Base-by-base conservation (phyloP, 1,140 invertebrate species). In the Palaemon carinicauda region DNA sequence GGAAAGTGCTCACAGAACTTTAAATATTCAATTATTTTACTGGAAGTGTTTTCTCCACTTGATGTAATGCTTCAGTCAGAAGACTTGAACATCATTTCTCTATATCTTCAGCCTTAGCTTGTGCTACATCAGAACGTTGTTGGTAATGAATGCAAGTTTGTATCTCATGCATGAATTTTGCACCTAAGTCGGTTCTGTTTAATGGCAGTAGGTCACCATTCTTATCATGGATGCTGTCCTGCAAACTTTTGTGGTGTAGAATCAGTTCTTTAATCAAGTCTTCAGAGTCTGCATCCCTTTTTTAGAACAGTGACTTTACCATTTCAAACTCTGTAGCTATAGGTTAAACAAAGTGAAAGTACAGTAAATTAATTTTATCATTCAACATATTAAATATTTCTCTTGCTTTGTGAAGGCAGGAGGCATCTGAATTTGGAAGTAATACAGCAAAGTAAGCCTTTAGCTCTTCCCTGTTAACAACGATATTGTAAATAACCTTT, bases 381-480 rank as follows among this genome's bases (percentile, higher is more conserved):
- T 24, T 81, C 24, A 81, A 21, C 80, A 81, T 69, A 27, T 21
- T 81, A 2, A 81, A 24, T 24, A 81, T 81, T 81, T 69, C 9
- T 81, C 33, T 21, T 81, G 80, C 56, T 21, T 81, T 81, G 24
- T 81, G 69, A 33, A 29, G 60, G 31, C 80, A 81, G 50, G 60
- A 81, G 80, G 56, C 54, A 81, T 60, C 80, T 69, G 60, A n/a
- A n/a, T 21, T 21, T 41, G 56, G 56, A 14, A 81, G 33, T 81
- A 33, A 50, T 33, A 50, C 80, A 81, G 80, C 81, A 83, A 83
- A 83, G 53, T 83, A 83, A 31, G 69, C 81, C 27, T 83, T n/a
- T 14, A 83, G 81, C 53, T 83, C 81, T 75, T 83, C 73, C 71
- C 81, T 74, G 50, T 74, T 83, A 69, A 69, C 69, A 31, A 82